These are phyloP conservation scores for Elegia similella DNA, from an alignment of 2,888 invertebrate species.

Conservation along the genomic window DNA sequence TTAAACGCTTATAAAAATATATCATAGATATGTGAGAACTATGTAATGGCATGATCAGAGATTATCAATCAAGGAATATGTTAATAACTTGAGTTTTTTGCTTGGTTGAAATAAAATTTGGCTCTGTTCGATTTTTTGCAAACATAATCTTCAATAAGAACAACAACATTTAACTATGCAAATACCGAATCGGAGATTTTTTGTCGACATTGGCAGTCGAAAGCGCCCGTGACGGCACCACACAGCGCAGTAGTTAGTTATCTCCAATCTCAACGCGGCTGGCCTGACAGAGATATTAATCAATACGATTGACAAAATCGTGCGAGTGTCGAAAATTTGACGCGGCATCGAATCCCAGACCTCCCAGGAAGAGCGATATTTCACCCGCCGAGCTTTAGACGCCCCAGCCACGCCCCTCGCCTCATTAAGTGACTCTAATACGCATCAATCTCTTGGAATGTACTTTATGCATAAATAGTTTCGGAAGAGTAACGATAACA, in stretches of 20 bases:
- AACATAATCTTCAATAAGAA: neutral
- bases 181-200: constrained; percentile 28
- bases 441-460: constrained; percentile 63
- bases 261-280: constrained; percentile 53
- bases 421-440: constrained; percentile 75
- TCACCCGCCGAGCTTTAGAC: constrained; percentile 60
- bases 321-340: constrained; percentile 78
- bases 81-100: too few relatives aligned
- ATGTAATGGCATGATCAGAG: too few relatives aligned
- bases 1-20: too few relatives aligned
- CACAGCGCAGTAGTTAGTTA: constrained; percentile 42
- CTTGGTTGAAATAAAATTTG: neutral
- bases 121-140: neutral
- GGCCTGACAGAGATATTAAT: constrained; percentile 65
- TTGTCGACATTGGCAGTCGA: constrained; percentile 34
- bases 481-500: constrained; percentile 10
- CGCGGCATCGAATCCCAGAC: constrained; percentile 59
- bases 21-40: too few relatives aligned
- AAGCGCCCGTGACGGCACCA: constrained; percentile 36
- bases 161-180: constrained; percentile 2
- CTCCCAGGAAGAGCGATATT: constrained; percentile 76
- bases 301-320: constrained; percentile 75
- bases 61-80: too few relatives aligned
- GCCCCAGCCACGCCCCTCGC: constrained; percentile 64
- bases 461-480: constrained; percentile 27